A percentile compares a stretch with the other conserved stretches of the same genome.
These are phyloP conservation scores for Drosophila chauvacae DNA, from an alignment of 1,140 invertebrate species.

Conservation along the genomic window DNA sequence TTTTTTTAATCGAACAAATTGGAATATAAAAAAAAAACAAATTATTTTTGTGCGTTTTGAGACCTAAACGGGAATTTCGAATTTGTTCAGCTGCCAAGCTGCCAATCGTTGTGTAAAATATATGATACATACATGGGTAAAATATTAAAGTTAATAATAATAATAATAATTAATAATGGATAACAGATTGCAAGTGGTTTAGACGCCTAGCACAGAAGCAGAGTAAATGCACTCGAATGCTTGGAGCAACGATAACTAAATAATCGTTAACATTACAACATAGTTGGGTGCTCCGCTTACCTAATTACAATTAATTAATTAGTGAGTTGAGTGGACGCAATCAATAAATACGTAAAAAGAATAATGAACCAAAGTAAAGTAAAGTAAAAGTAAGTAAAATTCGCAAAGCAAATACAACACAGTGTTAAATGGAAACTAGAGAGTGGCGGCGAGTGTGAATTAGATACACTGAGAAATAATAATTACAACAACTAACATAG, in stretches of 20 bases:
- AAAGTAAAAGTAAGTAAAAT: conserved; percentile 32
- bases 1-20: too few relatives aligned
- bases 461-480: conserved; percentile 66
- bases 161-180: conserved; percentile 14
- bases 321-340: conserved; percentile 66
- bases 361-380: conserved; percentile 15
- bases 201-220: conserved; percentile 17
- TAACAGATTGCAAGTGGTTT: conserved; percentile 25
- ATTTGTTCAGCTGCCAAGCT: conserved; percentile 50
- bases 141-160: conserved; percentile 10
- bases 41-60: conserved; percentile 46
- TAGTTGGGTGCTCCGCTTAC: conserved; percentile 42
- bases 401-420: conserved; percentile 45
- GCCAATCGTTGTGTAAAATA: conserved; percentile 41
- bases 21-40: neutral
- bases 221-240: conserved; percentile 36
- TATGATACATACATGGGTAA: conserved; percentile 19
- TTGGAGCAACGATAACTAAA: conserved; percentile 32
- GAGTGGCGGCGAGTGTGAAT: conserved; percentile 61
- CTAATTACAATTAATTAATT: conserved; percentile 40
- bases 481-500: conserved; percentile 70
- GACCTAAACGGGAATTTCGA: conserved; percentile 48
- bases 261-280: conserved; percentile 40
- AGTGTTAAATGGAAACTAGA: conserved; percentile 26
- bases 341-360: conserved; percentile 51